A percentile compares a stretch with the other conserved stretches of the same genome.
Evolutionary conservation across 1,140 invertebrate genomes (phyloP).

Genomic region (Scaptomyza hsui): DNA sequence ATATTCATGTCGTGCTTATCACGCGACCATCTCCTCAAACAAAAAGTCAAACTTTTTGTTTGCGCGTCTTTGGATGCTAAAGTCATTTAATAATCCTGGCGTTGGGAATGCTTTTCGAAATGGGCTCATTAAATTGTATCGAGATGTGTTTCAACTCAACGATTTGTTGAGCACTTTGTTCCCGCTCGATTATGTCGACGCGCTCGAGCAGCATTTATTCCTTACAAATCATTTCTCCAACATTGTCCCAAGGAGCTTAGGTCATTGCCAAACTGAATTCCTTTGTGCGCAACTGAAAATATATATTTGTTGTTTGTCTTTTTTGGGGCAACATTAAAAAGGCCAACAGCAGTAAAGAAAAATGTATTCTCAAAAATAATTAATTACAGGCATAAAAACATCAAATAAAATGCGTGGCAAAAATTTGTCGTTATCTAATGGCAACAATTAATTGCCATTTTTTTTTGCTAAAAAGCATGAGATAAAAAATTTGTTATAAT

Average conservation of each 20-base stretch:
- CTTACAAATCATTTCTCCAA: constrained; percentile 55
- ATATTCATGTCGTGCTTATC: too few relatives aligned
- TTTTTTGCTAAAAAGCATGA: too few relatives aligned
- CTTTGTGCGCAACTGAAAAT: constrained; percentile 66
- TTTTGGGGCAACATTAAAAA: not conserved
- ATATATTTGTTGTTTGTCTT: constrained; percentile 24
- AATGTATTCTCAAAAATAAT: constrained; percentile 35
- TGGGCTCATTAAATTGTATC: constrained; percentile 67
- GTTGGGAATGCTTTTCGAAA: constrained; percentile 46
- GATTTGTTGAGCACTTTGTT: constrained; percentile 41
- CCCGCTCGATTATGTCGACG: constrained; percentile 32
- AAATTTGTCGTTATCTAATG: constrained; percentile 64
- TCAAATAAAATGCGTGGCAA: constrained; percentile 44
- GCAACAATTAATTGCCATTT: constrained; percentile 27
- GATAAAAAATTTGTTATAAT: too few relatives aligned
- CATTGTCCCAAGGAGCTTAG: constrained; percentile 36
- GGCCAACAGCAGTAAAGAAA: not conserved
- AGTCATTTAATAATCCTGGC: constrained; percentile 19
- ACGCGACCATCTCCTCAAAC: not conserved
- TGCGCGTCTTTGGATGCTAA: constrained; percentile 4
- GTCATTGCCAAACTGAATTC: constrained; percentile 36
- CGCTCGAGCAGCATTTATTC: constrained; percentile 58
- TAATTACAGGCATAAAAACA: constrained; percentile 65
- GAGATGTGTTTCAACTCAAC: constrained; percentile 62
- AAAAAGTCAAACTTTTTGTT: not conserved